These are phyloP conservation scores for Muntiacus muntjak DNA, from an alignment of 2,113 vertebrate genomes.

Conservation along the genomic window DNA sequence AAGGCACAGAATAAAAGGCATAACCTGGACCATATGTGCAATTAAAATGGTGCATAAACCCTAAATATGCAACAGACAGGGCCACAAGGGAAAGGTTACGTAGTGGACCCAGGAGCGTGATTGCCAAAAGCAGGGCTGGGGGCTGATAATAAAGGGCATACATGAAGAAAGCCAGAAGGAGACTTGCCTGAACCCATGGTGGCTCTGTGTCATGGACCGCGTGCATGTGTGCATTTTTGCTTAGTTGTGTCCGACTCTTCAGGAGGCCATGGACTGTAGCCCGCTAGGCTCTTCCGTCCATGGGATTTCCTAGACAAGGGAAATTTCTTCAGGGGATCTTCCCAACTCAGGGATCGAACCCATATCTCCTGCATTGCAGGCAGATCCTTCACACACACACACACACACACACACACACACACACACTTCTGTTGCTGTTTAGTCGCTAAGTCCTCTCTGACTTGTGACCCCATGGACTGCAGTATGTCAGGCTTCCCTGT, in stretches of 20 bases:
- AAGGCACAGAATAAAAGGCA: not conserved
- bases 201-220: no score
- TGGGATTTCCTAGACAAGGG: not conserved
- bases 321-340: not conserved
- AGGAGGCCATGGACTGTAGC: not conserved
- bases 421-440: not conserved
- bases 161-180: not conserved
- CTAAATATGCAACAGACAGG: not conserved
- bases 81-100: not conserved
- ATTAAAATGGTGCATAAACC: not conserved
- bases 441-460: not conserved
- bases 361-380: not conserved
- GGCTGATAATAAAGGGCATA: not conserved
- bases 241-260: not conserved
- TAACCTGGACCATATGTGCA: not conserved
- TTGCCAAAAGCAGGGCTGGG: not conserved
- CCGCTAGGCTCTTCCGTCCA: not conserved
- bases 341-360: not conserved
- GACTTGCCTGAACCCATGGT: not conserved
- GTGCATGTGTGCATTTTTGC: not conserved
- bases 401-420: not conserved
- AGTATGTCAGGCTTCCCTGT: not conserved
- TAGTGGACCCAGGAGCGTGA: not conserved
- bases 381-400: not conserved
- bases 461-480: not conserved